Conservation (phyloP, 2,797 vertebrate genomes). For the Triplophysa bombifrons region DNA sequence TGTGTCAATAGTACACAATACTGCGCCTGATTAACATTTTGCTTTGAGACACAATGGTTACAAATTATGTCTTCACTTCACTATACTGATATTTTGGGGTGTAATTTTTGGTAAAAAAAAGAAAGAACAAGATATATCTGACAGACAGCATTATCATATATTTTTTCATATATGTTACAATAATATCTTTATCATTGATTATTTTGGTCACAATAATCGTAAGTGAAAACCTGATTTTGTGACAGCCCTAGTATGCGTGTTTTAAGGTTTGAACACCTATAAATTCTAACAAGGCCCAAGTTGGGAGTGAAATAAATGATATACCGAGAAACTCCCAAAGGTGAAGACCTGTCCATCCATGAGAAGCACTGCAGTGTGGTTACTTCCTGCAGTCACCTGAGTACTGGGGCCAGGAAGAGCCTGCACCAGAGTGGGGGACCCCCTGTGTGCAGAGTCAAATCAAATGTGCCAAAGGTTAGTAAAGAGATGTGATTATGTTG, state of each 20-base stretch:
- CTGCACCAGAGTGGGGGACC: conserved; percentile 95
- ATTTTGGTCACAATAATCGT: too few relatives aligned
- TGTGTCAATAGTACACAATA: too few relatives aligned
- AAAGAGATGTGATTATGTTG: background rate
- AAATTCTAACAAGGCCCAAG: background rate
- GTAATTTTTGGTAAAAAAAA: too few relatives aligned
- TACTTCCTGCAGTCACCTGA: conserved; percentile 97
- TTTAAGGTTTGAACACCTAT: background rate
- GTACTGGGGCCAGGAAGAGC: conserved; percentile 91
- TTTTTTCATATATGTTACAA: too few relatives aligned
- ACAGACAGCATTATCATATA: too few relatives aligned
- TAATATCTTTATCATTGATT: too few relatives aligned
- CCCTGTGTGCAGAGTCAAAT: conserved; percentile 74
- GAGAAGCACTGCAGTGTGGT: conserved; percentile 96
- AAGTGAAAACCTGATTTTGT: too few relatives aligned
- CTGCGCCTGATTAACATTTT: too few relatives aligned
- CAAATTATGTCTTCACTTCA: too few relatives aligned
- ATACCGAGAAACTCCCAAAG: conserved; percentile 99
- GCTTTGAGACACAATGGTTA: too few relatives aligned
- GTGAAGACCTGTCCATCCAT: conserved; percentile 98
- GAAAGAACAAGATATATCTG: too few relatives aligned
- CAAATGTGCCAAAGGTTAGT: background rate
- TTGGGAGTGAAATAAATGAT: conserved; percentile 47
- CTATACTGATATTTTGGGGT: too few relatives aligned
- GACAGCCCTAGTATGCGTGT: background rate